Base-by-base conservation (phyloP, 2,888 invertebrate genomes). In the Tineola bisselliella region DNA sequence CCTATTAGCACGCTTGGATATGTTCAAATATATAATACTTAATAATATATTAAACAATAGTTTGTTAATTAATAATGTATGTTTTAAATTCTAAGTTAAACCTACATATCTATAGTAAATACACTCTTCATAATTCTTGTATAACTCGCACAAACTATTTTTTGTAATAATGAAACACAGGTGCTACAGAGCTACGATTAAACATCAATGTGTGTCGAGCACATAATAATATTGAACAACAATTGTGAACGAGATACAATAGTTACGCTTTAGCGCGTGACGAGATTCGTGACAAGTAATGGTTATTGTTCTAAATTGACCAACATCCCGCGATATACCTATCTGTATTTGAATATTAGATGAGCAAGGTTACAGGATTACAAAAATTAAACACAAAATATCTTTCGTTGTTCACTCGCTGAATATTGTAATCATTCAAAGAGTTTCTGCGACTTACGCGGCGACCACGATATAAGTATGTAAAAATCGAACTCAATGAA, bases 291-390 rank as follows among this genome's bases (percentile, higher is more conserved):
- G 74, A 78, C 78, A 69, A 75, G 69, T 70, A 69, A 64, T 64
- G 66, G 67, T 66, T 66, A 79, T 84, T 86, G 84, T 86, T 82
- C 80, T 80, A 77, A 77, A 72, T 76, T 72, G 72, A 74, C 69
- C 68, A 66, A 68, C 69, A 69, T 65, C 63, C 65, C 64, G 65
- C 66, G 68, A 48, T 25, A 25, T 25, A 25, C 25, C 25, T 25
- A 25, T 6, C 25, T 25, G 25, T 25, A 25, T 43, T n/a, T 43
- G 2, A 6, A 8, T 43, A 43, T 43, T 43, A n/a, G n/a, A n/a
- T n/a, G n/a, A n/a, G n/a, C n/a, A n/a, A n/a, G n/a, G n/a, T n/a
- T n/a, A n/a, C n/a, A n/a, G n/a, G n/a, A n/a, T n/a, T n/a, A n/a
- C n/a, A n/a, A n/a, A n/a, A n/a, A n/a, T n/a, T n/a, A n/a, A n/a